Evolutionary conservation across 1,140 invertebrate species (phyloP).

Genomic region (Oryzaephilus surinamensis): DNA sequence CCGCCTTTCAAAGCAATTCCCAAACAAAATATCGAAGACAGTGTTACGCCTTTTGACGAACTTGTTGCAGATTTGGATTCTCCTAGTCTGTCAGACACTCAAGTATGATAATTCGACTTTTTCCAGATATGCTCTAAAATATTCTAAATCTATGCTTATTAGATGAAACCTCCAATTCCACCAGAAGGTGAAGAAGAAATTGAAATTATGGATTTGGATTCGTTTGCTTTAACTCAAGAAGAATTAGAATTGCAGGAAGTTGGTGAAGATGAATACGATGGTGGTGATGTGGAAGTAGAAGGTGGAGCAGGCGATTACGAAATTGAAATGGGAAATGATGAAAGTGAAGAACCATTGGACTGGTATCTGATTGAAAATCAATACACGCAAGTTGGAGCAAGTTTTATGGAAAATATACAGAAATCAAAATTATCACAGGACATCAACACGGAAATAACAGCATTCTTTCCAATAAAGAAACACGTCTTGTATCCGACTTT

Average conservation of each 20-base stretch:
- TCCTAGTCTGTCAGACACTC: conserved; percentile 30
- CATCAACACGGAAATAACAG: conserved; percentile 10
- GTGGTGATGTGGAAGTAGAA: conserved; percentile 33
- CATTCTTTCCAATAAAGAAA: conserved; percentile 1
- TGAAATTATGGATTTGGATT: conserved; percentile 26
- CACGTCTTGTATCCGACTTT: conserved; percentile 16
- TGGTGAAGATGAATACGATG: conserved; percentile 31
- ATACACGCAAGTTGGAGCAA: conserved; percentile 17
- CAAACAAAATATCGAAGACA: conserved; percentile 26
- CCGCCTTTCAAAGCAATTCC: conserved; percentile 33
- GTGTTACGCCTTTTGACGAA: conserved; percentile 15
- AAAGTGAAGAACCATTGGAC: too few species aligned
- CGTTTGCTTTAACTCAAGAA: conserved; percentile 37
- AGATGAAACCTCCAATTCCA: conserved; percentile 39
- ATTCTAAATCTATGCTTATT: conserved; percentile 10
- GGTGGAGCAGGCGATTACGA: conserved; percentile 22
- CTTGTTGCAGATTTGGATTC: conserved; percentile 31
- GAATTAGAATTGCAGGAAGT: conserved; percentile 36
- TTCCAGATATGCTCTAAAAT: too few species aligned
- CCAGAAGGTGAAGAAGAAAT: conserved; percentile 35
- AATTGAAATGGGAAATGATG: conserved; percentile 7
- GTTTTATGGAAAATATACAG: too few species aligned
- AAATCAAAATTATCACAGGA: conserved; percentile 17
- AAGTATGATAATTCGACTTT: conserved; percentile 19
- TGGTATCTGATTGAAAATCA: conserved; percentile 15